These are phyloP conservation scores for Pemphigus obesinymphae DNA, from an alignment of 1,140 invertebrate genomes.

Conservation along the genomic window DNA sequence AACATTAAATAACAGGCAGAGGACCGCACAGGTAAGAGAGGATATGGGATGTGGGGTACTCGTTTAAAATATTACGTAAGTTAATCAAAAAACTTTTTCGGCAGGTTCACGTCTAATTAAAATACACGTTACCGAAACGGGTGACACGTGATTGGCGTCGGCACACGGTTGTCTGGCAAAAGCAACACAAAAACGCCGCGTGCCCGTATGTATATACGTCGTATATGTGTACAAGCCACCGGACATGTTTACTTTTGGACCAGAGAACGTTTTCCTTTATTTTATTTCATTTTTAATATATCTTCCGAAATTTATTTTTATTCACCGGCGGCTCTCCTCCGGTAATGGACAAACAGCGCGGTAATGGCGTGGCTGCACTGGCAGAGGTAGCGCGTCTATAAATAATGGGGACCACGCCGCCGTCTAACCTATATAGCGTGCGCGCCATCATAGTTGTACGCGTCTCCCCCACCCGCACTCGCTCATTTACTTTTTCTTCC, in stretches of 20 bases:
- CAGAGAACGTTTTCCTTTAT: not conserved
- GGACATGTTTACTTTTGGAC: slow-evolving; percentile 18
- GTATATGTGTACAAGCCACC: too few relatives aligned
- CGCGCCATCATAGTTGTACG: not conserved
- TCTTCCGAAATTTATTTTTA: slow-evolving; percentile 10
- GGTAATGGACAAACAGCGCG: not conserved
- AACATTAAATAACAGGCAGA: too few relatives aligned
- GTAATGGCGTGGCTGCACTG: not conserved
- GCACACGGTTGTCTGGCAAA: slow-evolving; percentile 23
- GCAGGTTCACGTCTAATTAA: not conserved
- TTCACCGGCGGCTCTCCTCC: not conserved
- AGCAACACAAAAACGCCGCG: not conserved
- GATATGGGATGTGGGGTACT: too few relatives aligned
- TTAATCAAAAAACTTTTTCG: not conserved
- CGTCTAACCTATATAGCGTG: not conserved
- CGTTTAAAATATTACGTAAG: not conserved
- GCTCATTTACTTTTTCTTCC: too few relatives aligned
- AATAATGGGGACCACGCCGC: not conserved
- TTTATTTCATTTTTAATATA: not conserved
- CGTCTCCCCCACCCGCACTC: not conserved
- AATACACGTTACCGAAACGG: not conserved
- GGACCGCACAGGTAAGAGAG: too few relatives aligned
- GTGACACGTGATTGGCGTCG: slow-evolving; percentile 26
- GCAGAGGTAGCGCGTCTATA: not conserved
- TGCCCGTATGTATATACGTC: not conserved